These are phyloP conservation scores for Pantala flavescens DNA, from an alignment of 1,140 invertebrate genomes.

Conservation along the genomic window DNA sequence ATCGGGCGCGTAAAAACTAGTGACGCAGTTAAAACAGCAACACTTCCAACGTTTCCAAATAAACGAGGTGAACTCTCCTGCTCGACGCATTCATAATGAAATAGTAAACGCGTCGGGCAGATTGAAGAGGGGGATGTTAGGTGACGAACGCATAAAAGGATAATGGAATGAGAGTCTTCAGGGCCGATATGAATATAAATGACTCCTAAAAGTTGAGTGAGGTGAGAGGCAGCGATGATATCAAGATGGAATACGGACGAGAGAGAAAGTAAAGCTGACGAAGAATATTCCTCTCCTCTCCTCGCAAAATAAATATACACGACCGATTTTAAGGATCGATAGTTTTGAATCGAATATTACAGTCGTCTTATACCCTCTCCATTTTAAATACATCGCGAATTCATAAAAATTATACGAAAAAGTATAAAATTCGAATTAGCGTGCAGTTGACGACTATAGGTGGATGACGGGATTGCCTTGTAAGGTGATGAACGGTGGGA, in stretches of 20 bases:
- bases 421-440: too few species aligned
- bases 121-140: not conserved
- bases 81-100: not conserved
- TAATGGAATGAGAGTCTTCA: not conserved
- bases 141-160: not conserved
- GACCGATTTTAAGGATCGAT: too few species aligned
- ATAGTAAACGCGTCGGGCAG: not conserved
- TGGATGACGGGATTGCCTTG: too few species aligned
- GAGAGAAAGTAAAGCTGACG: not conserved
- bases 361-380: too few species aligned
- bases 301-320: too few species aligned
- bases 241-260: not conserved
- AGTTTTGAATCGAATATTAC: too few species aligned
- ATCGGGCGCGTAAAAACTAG: too few species aligned
- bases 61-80: not conserved
- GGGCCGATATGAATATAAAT: conserved; percentile 7
- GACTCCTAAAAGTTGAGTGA: not conserved
- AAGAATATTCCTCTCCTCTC: not conserved
- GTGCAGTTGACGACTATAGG: too few species aligned
- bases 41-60: not conserved
- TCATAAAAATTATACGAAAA: too few species aligned
- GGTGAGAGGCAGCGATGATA: not conserved
- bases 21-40: too few species aligned
- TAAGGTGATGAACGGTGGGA: too few species aligned
- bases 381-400: too few species aligned